Conservation (phyloP, 2,113 vertebrate species). For the Tenrec ecaudatus region DNA sequence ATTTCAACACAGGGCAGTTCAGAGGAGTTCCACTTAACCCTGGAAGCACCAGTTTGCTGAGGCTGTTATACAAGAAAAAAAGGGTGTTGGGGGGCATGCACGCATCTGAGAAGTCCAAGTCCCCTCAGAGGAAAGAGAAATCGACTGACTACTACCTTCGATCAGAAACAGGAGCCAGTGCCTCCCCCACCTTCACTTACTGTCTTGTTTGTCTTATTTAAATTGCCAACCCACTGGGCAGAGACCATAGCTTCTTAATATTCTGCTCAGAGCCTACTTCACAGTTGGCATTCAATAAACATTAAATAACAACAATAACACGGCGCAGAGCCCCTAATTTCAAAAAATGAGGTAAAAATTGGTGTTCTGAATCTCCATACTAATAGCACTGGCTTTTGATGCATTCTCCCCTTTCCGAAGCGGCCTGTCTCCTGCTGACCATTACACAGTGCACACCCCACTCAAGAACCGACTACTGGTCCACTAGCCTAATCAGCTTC, state of each 20-base stretch:
- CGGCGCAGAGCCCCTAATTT: conserved; percentile 30
- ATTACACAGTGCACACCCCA: background rate
- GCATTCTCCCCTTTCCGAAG: background rate
- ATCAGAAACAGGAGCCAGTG: background rate
- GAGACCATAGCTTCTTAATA: conserved; percentile 46
- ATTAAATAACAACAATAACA: conserved; percentile 59
- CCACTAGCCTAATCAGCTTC: background rate
- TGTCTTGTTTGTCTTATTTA: conserved; percentile 53
- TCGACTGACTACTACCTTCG: background rate
- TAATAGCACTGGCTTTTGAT: conserved; percentile 13
- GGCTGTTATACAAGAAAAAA: background rate
- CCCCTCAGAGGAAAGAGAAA: background rate
- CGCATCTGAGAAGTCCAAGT: background rate
- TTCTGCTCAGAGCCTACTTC: conserved; percentile 53
- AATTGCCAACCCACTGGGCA: conserved; percentile 9
- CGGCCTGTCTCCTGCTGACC: background rate
- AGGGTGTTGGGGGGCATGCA: background rate
- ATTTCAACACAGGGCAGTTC: background rate
- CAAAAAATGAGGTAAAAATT: conserved; percentile 42
- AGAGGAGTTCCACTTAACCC: background rate
- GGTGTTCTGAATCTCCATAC: conserved; percentile 44
- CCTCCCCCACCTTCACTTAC: background rate
- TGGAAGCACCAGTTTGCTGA: background rate
- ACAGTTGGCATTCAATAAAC: conserved; percentile 50
- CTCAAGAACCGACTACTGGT: background rate